Percentiles rank a stretch among this genome's conserved stretches.
phyloP scores from a whole-genome alignment of 2,797 vertebrate genomes.

The Tamandua tetradactyla region DNA sequence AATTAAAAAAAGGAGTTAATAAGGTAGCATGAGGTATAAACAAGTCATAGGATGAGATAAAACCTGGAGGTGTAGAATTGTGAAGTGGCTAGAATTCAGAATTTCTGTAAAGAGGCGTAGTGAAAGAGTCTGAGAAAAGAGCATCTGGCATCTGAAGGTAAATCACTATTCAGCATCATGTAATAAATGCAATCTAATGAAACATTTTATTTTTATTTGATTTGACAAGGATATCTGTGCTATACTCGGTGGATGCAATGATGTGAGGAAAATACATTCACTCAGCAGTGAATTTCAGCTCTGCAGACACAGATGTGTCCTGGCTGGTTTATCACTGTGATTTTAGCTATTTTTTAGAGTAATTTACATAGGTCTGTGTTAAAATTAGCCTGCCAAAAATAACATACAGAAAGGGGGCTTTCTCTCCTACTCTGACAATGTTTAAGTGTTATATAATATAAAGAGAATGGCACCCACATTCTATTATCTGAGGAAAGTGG shows the following conservation, averaged over 20 bases:
- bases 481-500: background rate
- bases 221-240: slow-evolving; percentile 26
- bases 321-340: background rate
- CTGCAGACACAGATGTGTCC: slow-evolving; percentile 2
- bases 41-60: slow-evolving; percentile 6
- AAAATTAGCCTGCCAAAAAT: slow-evolving; percentile 25
- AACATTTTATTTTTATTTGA: slow-evolving; percentile 54
- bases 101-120: background rate
- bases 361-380: slow-evolving; percentile 11
- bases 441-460: background rate
- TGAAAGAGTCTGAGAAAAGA: background rate
- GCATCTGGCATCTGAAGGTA: slow-evolving; percentile 1
- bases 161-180: background rate
- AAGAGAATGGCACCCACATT: background rate
- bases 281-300: background rate
- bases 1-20: slow-evolving; percentile 28
- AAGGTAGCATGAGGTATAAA: background rate
- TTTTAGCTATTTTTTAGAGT: slow-evolving; percentile 51
- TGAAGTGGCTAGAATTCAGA: background rate
- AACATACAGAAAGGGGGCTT: background rate
- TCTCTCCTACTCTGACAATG: background rate
- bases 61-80: background rate
- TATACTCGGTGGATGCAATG: background rate
- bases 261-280: slow-evolving; percentile 39
- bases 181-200: slow-evolving; percentile 12